These are phyloP conservation scores for Melinaea marsaeus DNA, from an alignment of 2,888 invertebrate species.

Conservation along the genomic window DNA sequence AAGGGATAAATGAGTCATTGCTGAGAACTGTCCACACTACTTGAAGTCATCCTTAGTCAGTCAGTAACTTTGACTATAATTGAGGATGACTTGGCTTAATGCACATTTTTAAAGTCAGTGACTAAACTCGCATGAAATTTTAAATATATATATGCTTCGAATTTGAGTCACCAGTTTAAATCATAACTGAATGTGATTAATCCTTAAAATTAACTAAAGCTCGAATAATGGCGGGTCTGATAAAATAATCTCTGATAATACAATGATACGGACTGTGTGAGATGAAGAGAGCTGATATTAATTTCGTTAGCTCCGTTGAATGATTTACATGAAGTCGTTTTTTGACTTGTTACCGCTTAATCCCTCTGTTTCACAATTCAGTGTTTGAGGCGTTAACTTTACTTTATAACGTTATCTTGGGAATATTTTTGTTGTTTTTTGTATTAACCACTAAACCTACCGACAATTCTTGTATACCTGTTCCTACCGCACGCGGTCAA, in stretches of 20 bases:
- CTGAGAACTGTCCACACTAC: no score
- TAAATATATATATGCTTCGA: no score
- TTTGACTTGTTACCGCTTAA: constrained; percentile 35
- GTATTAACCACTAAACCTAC: background rate
- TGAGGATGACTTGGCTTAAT: no score
- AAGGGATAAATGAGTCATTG: no score
- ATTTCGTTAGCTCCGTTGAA: constrained; percentile 40
- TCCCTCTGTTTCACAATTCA: constrained; percentile 11
- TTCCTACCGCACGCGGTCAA: no score
- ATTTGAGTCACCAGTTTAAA: no score
- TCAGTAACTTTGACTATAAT: no score
- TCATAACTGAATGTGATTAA: no score
- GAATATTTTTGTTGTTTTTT: background rate
- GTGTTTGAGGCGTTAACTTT: constrained; percentile 6
- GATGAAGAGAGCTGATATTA: constrained; percentile 71
- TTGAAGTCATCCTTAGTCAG: no score
- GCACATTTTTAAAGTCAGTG: no score
- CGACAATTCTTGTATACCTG: no score
- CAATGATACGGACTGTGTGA: constrained; percentile 73
- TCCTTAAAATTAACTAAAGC: background rate
- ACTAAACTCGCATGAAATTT: no score
- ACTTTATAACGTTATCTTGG: constrained; percentile 7
- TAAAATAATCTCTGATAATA: constrained; percentile 44
- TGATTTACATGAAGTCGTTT: constrained; percentile 39
- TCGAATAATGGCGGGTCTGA: constrained; percentile 7